Evolutionary conservation across 2,113 vertebrate species (phyloP).

Genomic region (Dicaeum eximium): DNA sequence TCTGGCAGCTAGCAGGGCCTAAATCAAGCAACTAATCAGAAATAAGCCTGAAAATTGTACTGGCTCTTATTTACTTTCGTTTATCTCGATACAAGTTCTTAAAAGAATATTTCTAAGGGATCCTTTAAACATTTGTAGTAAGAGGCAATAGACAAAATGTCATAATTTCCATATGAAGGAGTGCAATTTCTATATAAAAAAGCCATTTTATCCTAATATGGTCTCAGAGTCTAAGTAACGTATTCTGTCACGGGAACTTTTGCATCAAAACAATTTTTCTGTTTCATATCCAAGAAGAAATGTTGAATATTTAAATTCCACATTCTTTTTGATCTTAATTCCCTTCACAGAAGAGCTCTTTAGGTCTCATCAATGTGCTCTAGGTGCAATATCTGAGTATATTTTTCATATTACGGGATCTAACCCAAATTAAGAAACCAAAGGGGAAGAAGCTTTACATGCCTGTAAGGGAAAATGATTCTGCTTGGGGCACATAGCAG

Average conservation of each 20-base stretch:
- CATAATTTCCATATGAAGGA: constrained; percentile 63
- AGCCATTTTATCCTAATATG: constrained; percentile 45
- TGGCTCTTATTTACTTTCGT: constrained; percentile 5
- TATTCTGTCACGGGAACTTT: constrained; percentile 48
- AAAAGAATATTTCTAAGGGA: constrained; percentile 20
- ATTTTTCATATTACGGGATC: constrained; percentile 27
- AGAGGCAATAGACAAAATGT: constrained; percentile 56
- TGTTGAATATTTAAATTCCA: constrained; percentile 59
- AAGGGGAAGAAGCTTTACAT: constrained; percentile 16
- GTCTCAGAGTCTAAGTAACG: constrained; percentile 32
- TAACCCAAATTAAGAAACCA: constrained; percentile 63
- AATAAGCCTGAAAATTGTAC: background rate
- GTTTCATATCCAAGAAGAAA: constrained; percentile 36
- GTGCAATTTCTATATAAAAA: constrained; percentile 33
- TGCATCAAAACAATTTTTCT: constrained; percentile 64
- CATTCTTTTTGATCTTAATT: constrained; percentile 67
- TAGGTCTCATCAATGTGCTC: constrained; percentile 42
- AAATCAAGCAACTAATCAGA: constrained; percentile 6
- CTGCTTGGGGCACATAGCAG: background rate
- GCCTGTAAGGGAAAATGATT: constrained; percentile 24
- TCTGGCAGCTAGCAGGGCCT: background rate
- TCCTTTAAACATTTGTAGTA: constrained; percentile 46
- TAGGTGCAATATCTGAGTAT: constrained; percentile 55
- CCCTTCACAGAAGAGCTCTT: constrained; percentile 52
- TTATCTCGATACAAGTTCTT: background rate